A percentile compares a stretch with the other conserved stretches of the same genome.
These are phyloP conservation scores for Syngnathus acus DNA, from an alignment of 2,797 vertebrate species.

Conservation along the genomic window DNA sequence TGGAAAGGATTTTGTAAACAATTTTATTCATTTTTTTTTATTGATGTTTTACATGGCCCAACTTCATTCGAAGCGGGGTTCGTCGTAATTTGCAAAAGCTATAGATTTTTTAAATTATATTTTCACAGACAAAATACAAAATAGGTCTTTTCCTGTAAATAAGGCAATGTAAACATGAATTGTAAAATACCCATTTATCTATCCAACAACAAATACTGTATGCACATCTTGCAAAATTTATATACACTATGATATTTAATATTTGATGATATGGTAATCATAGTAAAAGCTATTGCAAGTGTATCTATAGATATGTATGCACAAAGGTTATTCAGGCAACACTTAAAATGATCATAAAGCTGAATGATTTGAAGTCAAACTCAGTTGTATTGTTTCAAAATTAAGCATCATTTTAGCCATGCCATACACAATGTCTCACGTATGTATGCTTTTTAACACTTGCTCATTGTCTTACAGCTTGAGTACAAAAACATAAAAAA, in stretches of 20 bases:
- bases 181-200: neutral
- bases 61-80: too few species aligned
- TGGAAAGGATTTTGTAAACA: too few species aligned
- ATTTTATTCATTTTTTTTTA: neutral
- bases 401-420: neutral
- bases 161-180: neutral
- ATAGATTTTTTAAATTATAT: neutral
- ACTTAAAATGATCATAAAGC: neutral
- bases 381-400: too few species aligned
- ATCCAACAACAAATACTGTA: neutral
- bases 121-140: neutral
- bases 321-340: conserved; percentile 1
- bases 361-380: neutral
- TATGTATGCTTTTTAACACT: neutral
- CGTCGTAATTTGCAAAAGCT: neutral
- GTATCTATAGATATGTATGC: neutral
- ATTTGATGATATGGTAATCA: neutral
- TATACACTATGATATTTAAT: neutral
- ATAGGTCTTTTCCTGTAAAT: neutral
- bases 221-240: too few species aligned
- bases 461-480: neutral
- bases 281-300: neutral
- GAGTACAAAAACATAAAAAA: neutral
- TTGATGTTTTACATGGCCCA: too few species aligned
- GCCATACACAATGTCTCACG: neutral